These are phyloP conservation scores for Athalia circularis DNA, from an alignment of 2,888 invertebrate species.

Conservation along the genomic window DNA sequence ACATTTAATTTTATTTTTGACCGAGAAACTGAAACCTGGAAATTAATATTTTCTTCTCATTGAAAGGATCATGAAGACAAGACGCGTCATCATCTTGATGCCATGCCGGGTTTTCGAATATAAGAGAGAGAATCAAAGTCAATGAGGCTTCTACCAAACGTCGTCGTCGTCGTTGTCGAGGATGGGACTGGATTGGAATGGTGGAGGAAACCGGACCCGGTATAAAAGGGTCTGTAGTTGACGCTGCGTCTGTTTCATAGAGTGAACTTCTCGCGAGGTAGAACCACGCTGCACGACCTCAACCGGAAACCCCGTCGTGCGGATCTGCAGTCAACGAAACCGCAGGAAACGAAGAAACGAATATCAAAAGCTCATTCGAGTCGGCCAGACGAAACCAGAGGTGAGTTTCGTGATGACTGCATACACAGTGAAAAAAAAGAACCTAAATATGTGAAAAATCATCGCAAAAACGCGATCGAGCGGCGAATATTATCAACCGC, in stretches of 20 bases:
- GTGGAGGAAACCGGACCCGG: conserved; percentile 49
- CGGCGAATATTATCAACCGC: background rate
- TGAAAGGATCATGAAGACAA: background rate
- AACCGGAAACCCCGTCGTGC: conserved; percentile 21
- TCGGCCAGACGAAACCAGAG: conserved; percentile 24
- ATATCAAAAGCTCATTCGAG: background rate
- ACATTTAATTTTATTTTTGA: background rate
- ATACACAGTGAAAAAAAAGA: conserved; percentile 18
- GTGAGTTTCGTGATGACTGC: conserved; percentile 35
- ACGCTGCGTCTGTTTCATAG: conserved; percentile 71
- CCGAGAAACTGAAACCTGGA: background rate
- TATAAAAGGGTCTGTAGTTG: conserved; percentile 70
- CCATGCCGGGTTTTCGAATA: too few relatives aligned
- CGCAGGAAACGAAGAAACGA: background rate
- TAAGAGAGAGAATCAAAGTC: background rate
- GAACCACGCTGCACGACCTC: conserved; percentile 52
- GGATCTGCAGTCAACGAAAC: conserved; percentile 1
- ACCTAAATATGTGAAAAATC: background rate
- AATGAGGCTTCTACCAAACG: background rate
- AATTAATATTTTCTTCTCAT: background rate
- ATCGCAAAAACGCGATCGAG: conserved; percentile 5
- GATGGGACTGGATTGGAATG: conserved; percentile 59
- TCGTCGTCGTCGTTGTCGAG: background rate
- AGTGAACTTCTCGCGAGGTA: conserved; percentile 66
- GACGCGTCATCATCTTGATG: too few relatives aligned